These are phyloP conservation scores for Pampus argenteus DNA, from an alignment of 2,797 vertebrate species.

Conservation along the genomic window DNA sequence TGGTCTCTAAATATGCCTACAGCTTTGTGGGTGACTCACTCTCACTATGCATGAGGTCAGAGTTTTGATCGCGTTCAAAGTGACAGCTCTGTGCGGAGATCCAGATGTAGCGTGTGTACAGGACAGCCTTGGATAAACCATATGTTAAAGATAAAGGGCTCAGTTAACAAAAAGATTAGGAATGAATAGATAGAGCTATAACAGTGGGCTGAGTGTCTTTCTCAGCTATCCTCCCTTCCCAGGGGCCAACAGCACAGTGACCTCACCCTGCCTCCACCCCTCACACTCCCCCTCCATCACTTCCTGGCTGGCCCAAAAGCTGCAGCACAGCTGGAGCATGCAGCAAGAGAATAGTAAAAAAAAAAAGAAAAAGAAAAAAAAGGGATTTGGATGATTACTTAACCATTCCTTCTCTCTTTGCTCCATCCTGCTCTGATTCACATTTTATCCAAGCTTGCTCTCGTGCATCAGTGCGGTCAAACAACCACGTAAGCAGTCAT, in stretches of 20 bases:
- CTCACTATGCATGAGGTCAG: constrained; percentile 41
- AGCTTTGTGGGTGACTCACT: constrained; percentile 63
- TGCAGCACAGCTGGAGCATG: constrained; percentile 72
- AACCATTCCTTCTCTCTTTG: constrained; percentile 62
- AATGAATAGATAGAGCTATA: constrained; percentile 55
- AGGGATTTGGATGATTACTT: constrained; percentile 66
- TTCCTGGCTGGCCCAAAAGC: constrained; percentile 67
- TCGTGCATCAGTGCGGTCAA: constrained; percentile 65
- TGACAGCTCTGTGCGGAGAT: constrained; percentile 33
- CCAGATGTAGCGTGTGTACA: constrained; percentile 27
- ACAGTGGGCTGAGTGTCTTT: constrained; percentile 71
- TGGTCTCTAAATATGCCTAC: constrained; percentile 74
- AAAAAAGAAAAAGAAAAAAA: constrained; percentile 12
- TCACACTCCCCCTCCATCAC: constrained; percentile 64
- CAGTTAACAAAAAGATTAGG: constrained; percentile 41
- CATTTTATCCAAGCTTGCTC: constrained; percentile 43
- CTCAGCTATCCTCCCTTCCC: constrained; percentile 70
- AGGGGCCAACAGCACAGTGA: constrained; percentile 70
- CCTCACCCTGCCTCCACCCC: constrained; percentile 78
- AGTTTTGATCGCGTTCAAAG: constrained; percentile 56
- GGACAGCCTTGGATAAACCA: constrained; percentile 13
- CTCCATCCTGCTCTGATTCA: constrained; percentile 61
- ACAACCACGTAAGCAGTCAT: constrained; percentile 52
- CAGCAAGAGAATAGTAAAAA: constrained; percentile 39
- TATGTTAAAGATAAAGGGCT: constrained; percentile 35